These are phyloP conservation scores for Fissipunctia ypsillon DNA, from an alignment of 2,888 invertebrate species.

Conservation along the genomic window DNA sequence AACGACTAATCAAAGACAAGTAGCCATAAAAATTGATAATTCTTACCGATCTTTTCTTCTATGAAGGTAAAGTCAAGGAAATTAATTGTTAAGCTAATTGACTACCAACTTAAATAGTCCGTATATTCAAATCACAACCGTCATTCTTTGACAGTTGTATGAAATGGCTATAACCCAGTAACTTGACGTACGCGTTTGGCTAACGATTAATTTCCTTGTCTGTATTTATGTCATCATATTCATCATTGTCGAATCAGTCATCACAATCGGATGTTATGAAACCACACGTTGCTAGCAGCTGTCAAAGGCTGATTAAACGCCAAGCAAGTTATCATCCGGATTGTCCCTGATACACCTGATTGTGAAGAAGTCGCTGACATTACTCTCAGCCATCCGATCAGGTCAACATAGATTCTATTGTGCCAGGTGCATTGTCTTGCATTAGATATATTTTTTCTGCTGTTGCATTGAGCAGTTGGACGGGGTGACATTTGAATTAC, in stretches of 20 bases:
- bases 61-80: neutral
- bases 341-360: neutral
- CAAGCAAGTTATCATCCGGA: neutral
- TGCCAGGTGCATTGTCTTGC: neutral
- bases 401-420: neutral
- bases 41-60: too few species aligned
- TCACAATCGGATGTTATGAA: neutral
- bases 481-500: too few species aligned
- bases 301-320: neutral
- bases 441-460: neutral
- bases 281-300: neutral
- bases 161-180: neutral
- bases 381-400: neutral
- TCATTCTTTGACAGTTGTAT: neutral
- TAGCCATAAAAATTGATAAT: too few species aligned
- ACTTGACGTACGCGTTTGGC: too few species aligned
- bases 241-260: too few species aligned
- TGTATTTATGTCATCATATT: neutral
- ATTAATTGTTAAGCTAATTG: neutral
- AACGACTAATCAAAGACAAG: neutral
- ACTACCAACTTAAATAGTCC: too few species aligned
- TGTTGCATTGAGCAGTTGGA: constrained; percentile 9
- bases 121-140: neutral
- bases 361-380: neutral
- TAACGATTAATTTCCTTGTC: neutral